phyloP scores from a whole-genome alignment of 2,888 invertebrate genomes.

The Ditula angustiorana region DNA sequence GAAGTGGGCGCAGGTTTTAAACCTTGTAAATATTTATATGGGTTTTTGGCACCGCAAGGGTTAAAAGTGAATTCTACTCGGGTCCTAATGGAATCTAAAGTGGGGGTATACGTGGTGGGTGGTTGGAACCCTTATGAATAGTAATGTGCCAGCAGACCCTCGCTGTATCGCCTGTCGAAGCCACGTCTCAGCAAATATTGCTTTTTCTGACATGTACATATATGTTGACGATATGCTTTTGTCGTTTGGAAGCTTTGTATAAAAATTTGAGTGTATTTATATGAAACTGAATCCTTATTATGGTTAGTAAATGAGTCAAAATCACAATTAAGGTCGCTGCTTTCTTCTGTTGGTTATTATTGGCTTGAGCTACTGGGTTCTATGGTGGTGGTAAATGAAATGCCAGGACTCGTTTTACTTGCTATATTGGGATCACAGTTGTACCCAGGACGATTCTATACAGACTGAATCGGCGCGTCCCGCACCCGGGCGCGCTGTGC shows the following conservation, averaged over 20 bases:
- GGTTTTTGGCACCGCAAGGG: conserved; percentile 54
- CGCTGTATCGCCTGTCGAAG: conserved; percentile 24
- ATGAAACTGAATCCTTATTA: too few species aligned
- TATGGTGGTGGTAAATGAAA: too few species aligned
- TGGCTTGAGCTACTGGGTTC: too few species aligned
- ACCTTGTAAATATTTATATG: conserved; percentile 65
- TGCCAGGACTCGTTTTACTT: too few species aligned
- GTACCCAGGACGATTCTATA: too few species aligned
- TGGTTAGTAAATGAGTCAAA: too few species aligned
- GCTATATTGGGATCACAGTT: too few species aligned
- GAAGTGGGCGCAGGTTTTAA: conserved; percentile 51
- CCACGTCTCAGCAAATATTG: conserved; percentile 15
- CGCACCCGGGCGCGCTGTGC: too few species aligned
- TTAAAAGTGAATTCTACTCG: conserved; percentile 57
- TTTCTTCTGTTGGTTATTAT: too few species aligned
- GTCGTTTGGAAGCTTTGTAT: not conserved
- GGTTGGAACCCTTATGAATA: conserved; percentile 57
- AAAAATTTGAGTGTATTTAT: not conserved
- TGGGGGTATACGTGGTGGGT: conserved; percentile 50
- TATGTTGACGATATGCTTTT: conserved; percentile 2
- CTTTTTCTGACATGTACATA: conserved; percentile 11
- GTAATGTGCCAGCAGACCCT: conserved; percentile 51
- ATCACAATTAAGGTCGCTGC: too few species aligned
- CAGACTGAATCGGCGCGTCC: too few species aligned
- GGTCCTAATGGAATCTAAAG: conserved; percentile 63